phyloP scores from a whole-genome alignment of 2,888 invertebrate genomes.

The Mythimna loreyi region DNA sequence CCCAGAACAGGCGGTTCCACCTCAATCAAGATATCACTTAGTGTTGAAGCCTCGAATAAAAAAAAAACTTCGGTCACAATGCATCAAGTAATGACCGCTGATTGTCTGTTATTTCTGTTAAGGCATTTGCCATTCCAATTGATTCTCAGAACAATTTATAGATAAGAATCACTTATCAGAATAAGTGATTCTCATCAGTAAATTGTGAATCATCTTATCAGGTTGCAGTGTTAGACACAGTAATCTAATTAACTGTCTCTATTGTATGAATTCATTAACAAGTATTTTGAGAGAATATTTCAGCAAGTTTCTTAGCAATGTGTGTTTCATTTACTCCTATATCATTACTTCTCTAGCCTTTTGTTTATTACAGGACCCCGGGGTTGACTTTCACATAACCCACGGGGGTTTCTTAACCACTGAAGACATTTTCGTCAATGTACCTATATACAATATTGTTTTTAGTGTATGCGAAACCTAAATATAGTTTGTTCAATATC shows the following conservation, averaged over 20 bases:
- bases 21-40: slow-evolving; percentile 40
- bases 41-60: background rate
- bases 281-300: too few species aligned
- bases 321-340: too few species aligned
- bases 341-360: too few species aligned
- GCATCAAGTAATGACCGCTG: slow-evolving; percentile 23
- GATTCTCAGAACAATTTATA: slow-evolving; percentile 22
- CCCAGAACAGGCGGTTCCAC: background rate
- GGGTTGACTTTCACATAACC: too few species aligned
- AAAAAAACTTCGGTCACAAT: slow-evolving; percentile 29
- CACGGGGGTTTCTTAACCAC: too few species aligned
- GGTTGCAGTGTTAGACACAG: background rate
- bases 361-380: too few species aligned
- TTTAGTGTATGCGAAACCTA: too few species aligned
- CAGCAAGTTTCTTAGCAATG: too few species aligned
- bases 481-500: too few species aligned
- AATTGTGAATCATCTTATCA: slow-evolving; percentile 26
- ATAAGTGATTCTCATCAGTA: slow-evolving; percentile 29
- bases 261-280: too few species aligned
- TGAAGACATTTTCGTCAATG: too few species aligned
- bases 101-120: slow-evolving; percentile 34
- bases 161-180: slow-evolving; percentile 3
- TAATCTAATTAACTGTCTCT: slow-evolving; percentile 1
- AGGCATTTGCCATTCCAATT: slow-evolving; percentile 20
- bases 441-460: too few species aligned